These are phyloP conservation scores for Echinarachnius parma DNA, from an alignment of 53 echinoderm and acorn worm genomes.

Conservation along the genomic window DNA sequence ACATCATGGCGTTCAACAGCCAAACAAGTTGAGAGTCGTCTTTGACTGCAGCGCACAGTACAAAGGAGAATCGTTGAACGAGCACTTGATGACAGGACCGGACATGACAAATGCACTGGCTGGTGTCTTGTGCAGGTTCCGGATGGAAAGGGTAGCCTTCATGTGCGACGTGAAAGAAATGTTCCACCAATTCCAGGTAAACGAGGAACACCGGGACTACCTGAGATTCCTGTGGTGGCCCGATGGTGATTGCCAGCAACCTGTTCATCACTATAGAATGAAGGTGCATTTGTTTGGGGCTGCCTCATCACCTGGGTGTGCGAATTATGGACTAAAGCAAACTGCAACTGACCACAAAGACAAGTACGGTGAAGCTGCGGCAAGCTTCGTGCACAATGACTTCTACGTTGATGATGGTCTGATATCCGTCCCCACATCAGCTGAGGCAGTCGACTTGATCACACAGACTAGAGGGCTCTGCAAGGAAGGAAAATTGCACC, in stretches of 20 bases:
- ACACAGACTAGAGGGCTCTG: slow-evolving; percentile 39
- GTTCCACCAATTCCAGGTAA: slow-evolving; percentile 59
- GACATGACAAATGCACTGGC: slow-evolving; percentile 56
- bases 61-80: slow-evolving; percentile 44
- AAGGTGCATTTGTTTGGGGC: slow-evolving; percentile 69
- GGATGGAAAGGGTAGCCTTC: slow-evolving; percentile 41
- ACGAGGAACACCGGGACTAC: slow-evolving; percentile 45
- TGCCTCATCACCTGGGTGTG: slow-evolving; percentile 55
- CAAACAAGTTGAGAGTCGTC: slow-evolving; percentile 54
- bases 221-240: slow-evolving; percentile 75
- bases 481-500: slow-evolving; percentile 47
- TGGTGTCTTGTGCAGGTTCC: slow-evolving; percentile 60
- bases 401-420: slow-evolving; percentile 71
- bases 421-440: slow-evolving; percentile 42
- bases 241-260: slow-evolving; percentile 32
- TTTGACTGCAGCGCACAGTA: slow-evolving; percentile 62
- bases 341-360: slow-evolving; percentile 39
- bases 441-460: slow-evolving; percentile 47
- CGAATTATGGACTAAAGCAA: slow-evolving; percentile 56
- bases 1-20: slow-evolving; percentile 62
- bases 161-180: slow-evolving; percentile 50
- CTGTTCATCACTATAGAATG: slow-evolving; percentile 50
- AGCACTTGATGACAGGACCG: slow-evolving; percentile 56
- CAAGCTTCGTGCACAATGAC: slow-evolving; percentile 42
- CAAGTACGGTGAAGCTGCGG: slow-evolving; percentile 53